These are phyloP conservation scores for Zygaena filipendulae DNA, from an alignment of 2,888 invertebrate species.

Conservation along the genomic window DNA sequence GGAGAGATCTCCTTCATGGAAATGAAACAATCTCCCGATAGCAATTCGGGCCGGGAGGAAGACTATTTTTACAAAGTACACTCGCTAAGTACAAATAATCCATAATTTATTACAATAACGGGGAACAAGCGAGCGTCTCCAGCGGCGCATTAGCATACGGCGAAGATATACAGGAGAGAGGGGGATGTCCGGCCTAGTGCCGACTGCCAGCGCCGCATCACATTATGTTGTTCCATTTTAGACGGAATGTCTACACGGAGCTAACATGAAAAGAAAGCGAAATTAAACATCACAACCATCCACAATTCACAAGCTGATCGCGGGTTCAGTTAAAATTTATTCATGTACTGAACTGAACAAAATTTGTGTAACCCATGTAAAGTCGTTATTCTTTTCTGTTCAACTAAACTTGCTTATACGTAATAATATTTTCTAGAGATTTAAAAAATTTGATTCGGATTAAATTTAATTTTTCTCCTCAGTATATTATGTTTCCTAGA, in stretches of 20 bases:
- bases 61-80: conserved; percentile 19
- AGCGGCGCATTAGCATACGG: conserved; percentile 35
- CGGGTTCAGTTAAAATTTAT: too few species aligned
- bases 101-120: conserved; percentile 31
- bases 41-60: too few species aligned
- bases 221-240: conserved; percentile 59
- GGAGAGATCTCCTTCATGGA: too few species aligned
- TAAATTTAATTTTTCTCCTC: too few species aligned
- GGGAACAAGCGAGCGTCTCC: conserved; percentile 21
- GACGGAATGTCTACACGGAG: conserved; percentile 63
- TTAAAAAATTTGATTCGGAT: too few species aligned
- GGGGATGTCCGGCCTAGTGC: conserved; percentile 36
- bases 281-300: conserved; percentile 46
- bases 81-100: conserved; percentile 29
- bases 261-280: conserved; percentile 65
- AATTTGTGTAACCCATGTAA: too few species aligned
- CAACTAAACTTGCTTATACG: too few species aligned
- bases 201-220: conserved; percentile 41
- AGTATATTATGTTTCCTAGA: too few species aligned
- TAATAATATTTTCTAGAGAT: too few species aligned
- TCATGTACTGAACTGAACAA: too few species aligned
- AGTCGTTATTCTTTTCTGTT: too few species aligned
- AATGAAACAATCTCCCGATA: conserved; percentile 8
- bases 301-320: conserved; percentile 22
- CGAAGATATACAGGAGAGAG: conserved; percentile 21